These are phyloP conservation scores for Protonemura montana DNA, from an alignment of 2,888 invertebrate species.

Conservation along the genomic window DNA sequence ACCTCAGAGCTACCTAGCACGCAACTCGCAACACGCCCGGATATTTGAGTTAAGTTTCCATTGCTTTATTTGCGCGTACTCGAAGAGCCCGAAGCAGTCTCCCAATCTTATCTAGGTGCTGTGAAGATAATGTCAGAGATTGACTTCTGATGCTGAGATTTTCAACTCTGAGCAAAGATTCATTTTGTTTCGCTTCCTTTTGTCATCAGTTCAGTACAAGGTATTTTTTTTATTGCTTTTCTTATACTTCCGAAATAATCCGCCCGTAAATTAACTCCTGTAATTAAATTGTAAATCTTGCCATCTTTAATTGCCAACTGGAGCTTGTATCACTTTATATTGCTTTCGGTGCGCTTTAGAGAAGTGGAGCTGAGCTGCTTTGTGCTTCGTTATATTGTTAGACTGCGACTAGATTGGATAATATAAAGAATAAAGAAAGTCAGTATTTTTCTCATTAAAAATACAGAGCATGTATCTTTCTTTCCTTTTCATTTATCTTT, in stretches of 20 bases:
- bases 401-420: constrained; percentile 17
- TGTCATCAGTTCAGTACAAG: background rate
- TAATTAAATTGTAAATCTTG: constrained; percentile 43
- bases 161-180: background rate
- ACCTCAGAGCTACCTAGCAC: background rate
- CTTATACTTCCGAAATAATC: constrained; percentile 29
- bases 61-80: background rate
- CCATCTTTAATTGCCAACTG: constrained; percentile 40
- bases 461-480: background rate
- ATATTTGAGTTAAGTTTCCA: constrained; percentile 7
- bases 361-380: constrained; percentile 26
- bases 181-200: constrained; percentile 14
- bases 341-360: constrained; percentile 30
- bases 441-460: constrained; percentile 15
- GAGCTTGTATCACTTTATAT: constrained; percentile 41
- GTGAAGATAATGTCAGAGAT: background rate
- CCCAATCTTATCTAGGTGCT: background rate
- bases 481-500: background rate
- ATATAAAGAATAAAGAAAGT: background rate
- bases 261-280: constrained; percentile 40
- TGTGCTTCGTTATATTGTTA: background rate
- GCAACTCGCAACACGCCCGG: background rate
- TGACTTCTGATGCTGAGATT: background rate
- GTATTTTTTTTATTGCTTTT: constrained; percentile 39
- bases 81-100: background rate